Evolutionary conservation across 2,797 vertebrate genomes (phyloP), one percentile per base, ranked within the genome.

Genomic region (Chiropotes sagulatus): DNA sequence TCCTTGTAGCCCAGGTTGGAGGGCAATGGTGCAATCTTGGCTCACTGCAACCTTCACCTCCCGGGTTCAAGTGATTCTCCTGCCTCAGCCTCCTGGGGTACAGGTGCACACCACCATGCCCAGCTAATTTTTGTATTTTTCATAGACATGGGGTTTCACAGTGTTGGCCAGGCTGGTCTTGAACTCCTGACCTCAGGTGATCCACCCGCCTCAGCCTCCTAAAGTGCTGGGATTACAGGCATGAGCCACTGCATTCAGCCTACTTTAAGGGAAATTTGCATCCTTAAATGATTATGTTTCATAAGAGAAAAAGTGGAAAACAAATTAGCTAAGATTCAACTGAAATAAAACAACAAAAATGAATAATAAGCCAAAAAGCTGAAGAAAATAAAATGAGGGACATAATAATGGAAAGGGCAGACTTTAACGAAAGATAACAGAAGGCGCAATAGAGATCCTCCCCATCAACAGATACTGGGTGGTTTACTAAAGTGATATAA

Each of bases 261-360:
- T 67, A n/a, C 64, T 67, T n/a, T 33, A 67, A 72, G 67, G 7
- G 30, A 85, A 85, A 81, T 88, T 13, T 46, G 24, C 48, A 79
- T 72, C 17, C 57, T 78, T 82, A 36, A 67, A 89, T 78, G 39
- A 78, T 90, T 90, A 67, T 24, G 78, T 70, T 96, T 89, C 44
- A 88, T 91, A 81, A 82, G 44, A 73, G 80, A 41, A 91, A 92
- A 93, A 52, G 19, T 57, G 52, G 75, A 70, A 75, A 75, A 57
- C 36, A 84, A 33, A 73, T 87, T 6, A 61, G 22, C 7, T 75
- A 57, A 89, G 22, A 86, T 72, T 36, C 15, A 89, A 15, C 58
- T 73, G 44, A 64, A 76, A 75, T 5, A 87, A 91, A 92, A 76
- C 39, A 95, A 52, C 8, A 61, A 14, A 93, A 76, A 87, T 33